Evolutionary conservation across 2,888 invertebrate genomes (phyloP).

Genomic region (Chloroclystis v-ata): DNA sequence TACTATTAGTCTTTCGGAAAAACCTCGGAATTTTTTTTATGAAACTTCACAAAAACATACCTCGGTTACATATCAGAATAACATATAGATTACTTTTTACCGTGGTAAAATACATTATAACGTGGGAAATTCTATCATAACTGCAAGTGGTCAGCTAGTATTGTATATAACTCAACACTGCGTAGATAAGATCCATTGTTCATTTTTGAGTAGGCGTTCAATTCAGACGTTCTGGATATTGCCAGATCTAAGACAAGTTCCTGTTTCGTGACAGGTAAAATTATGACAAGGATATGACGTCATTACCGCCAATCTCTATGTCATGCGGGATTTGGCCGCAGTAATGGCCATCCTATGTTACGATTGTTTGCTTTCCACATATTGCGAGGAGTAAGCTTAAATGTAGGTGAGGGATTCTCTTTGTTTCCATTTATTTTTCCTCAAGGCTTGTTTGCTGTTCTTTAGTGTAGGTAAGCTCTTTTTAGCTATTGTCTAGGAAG

Average conservation of each 20-base stretch:
- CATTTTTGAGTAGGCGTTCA: background rate
- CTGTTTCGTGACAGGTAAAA: conserved; percentile 32
- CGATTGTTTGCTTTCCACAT: conserved; percentile 1
- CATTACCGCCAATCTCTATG: conserved; percentile 24
- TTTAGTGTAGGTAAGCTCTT: background rate
- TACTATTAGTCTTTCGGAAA: no score
- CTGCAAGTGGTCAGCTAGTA: no score
- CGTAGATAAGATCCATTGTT: background rate
- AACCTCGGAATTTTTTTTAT: no score
- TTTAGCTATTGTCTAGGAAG: background rate
- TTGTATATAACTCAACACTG: no score
- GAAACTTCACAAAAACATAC: no score
- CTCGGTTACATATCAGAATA: no score
- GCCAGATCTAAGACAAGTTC: conserved; percentile 7
- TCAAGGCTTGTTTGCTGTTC: background rate
- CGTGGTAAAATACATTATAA: no score
- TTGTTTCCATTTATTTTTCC: background rate
- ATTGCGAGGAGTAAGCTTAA: background rate
- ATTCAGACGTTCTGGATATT: conserved; percentile 4
- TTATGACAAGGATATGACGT: conserved; percentile 34
- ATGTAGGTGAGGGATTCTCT: background rate
- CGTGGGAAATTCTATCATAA: no score
- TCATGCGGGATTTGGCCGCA: conserved; percentile 33
- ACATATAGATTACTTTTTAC: no score
- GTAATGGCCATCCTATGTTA: conserved; percentile 10